Percentiles rank a stretch among this genome's conserved stretches.
Conservation (phyloP, 2,797 vertebrate species). For the Apogon talboti region DNA sequence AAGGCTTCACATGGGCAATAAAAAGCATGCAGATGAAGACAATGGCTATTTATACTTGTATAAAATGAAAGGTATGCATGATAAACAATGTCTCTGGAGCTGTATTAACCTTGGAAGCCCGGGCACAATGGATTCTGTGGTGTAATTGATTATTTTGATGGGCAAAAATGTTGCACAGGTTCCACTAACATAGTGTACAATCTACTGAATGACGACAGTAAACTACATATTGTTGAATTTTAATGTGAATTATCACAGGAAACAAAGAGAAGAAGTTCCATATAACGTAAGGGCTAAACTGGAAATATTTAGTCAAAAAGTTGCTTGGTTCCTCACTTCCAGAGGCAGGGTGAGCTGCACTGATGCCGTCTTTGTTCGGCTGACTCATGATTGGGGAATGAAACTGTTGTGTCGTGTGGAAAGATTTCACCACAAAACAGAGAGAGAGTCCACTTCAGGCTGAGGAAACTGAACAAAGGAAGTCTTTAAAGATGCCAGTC, state of each 20-base stretch:
- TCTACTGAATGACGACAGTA: slow-evolving; percentile 13
- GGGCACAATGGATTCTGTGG: slow-evolving; percentile 49
- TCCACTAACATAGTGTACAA: slow-evolving; percentile 39
- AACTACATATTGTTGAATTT: slow-evolving; percentile 12
- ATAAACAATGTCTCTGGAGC: slow-evolving; percentile 72
- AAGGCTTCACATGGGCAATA: slow-evolving; percentile 74
- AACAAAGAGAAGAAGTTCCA: slow-evolving; percentile 40
- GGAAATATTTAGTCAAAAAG: slow-evolving; percentile 55
- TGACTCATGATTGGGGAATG: slow-evolving; percentile 83
- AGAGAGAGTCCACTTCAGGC: slow-evolving; percentile 68
- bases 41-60: slow-evolving; percentile 71
- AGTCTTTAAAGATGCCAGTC: slow-evolving; percentile 64
- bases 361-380: slow-evolving; percentile 80
- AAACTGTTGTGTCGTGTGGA: slow-evolving; percentile 74
- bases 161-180: slow-evolving; percentile 37
- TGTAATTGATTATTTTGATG: slow-evolving; percentile 71
- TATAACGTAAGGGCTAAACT: slow-evolving; percentile 28
- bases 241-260: slow-evolving; percentile 34
- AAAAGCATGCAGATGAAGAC: slow-evolving; percentile 74
- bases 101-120: slow-evolving; percentile 71
- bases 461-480: slow-evolving; percentile 72
- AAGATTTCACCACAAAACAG: slow-evolving; percentile 78
- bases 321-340: slow-evolving; percentile 63
- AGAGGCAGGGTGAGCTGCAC: slow-evolving; percentile 63
- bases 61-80: slow-evolving; percentile 69